phyloP scores from a whole-genome alignment of 2,113 vertebrate genomes.

The Lucifuga dentata region DNA sequence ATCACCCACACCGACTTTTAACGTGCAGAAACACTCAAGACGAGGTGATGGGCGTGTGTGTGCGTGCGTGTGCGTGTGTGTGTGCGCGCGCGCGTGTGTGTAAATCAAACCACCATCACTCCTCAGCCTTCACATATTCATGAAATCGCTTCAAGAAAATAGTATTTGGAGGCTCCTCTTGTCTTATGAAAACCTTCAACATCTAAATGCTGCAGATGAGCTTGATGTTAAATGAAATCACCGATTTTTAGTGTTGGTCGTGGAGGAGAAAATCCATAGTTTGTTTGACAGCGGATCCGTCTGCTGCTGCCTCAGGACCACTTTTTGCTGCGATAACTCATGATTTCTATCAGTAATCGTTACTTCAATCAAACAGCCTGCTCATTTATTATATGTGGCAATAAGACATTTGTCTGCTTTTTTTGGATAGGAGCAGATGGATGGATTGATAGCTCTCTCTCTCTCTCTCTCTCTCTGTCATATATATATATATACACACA shows the following conservation, averaged over 20 bases:
- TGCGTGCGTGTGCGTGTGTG: constrained; percentile 19
- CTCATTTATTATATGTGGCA: too few species aligned
- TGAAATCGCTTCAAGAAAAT: too few species aligned
- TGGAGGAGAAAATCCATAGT: not conserved
- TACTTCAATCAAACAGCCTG: too few species aligned
- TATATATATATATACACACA: too few species aligned
- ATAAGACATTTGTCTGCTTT: too few species aligned
- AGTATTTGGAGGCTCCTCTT: too few species aligned
- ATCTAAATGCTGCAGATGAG: not conserved
- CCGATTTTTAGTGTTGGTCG: not conserved
- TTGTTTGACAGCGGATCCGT: constrained; percentile 7
- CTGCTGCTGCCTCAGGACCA: not conserved
- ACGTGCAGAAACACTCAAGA: constrained; percentile 27
- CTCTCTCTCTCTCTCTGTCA: too few species aligned
- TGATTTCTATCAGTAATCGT: too few species aligned
- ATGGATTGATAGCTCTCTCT: too few species aligned
- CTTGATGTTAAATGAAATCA: constrained; percentile 6
- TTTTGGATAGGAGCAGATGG: too few species aligned
- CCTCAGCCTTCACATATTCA: too few species aligned
- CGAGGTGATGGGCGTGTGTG: not conserved
- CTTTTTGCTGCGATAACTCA: too few species aligned
- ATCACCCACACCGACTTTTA: constrained; percentile 56
- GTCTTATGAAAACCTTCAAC: not conserved
- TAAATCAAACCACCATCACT: not conserved
- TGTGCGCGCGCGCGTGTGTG: not conserved